Conservation (phyloP, 2,113 vertebrate genomes). For the Manacus vitellinus region DNA sequence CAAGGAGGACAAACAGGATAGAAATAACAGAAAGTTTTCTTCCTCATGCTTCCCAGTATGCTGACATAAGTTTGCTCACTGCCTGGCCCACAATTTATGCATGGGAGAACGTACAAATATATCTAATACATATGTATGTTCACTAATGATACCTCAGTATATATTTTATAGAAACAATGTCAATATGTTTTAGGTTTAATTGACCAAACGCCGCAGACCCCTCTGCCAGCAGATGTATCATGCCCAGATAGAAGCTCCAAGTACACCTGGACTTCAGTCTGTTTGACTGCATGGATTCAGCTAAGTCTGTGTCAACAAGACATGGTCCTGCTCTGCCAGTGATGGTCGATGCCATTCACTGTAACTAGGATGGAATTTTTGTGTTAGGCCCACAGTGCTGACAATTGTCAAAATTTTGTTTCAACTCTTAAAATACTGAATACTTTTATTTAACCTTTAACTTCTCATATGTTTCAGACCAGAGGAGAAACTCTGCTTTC, state of each 20-base stretch:
- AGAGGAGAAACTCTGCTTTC: not conserved
- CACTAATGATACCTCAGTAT: not conserved
- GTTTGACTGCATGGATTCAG: not conserved
- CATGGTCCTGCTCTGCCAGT: not conserved
- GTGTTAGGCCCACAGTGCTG: not conserved
- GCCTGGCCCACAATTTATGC: not conserved
- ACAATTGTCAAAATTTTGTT: not conserved
- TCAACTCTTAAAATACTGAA: not conserved
- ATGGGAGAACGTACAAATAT: not conserved
- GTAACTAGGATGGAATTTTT: not conserved
- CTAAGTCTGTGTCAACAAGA: not conserved
- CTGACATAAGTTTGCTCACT: not conserved
- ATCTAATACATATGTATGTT: fast-evolving
- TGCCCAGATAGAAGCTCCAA: not conserved
- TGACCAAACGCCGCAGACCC: not conserved
- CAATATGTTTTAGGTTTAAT: not conserved
- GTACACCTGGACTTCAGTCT: not conserved
- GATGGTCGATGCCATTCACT: not conserved
- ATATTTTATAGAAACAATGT: not conserved
- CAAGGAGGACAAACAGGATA: not conserved
- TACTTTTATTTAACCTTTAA: not conserved
- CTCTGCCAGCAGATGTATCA: not conserved
- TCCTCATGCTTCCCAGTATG: not conserved
- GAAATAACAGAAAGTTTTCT: not conserved
- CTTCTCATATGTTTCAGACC: not conserved